phyloP scores from a whole-genome alignment of 2,797 vertebrate species.

The Typhlichthys eigenmanni region DNA sequence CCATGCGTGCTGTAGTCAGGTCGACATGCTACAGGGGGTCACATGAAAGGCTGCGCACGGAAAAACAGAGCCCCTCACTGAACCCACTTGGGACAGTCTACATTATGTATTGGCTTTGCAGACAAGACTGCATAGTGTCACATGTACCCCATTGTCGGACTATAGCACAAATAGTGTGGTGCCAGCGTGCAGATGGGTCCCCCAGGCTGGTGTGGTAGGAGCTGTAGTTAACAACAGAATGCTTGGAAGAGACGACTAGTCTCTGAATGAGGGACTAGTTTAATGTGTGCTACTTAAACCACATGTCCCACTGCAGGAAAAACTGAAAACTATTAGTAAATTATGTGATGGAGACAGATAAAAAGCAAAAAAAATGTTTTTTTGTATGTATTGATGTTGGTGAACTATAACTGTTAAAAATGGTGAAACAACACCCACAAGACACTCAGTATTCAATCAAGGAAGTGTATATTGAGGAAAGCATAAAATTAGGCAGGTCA shows the following conservation, averaged over 20 bases:
- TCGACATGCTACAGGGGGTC: background rate
- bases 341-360: slow-evolving; percentile 13
- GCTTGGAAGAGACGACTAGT: slow-evolving; percentile 17
- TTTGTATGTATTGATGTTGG: slow-evolving; percentile 20
- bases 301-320: background rate
- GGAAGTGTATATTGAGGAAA: background rate
- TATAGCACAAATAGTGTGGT: slow-evolving; percentile 3
- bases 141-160: slow-evolving; percentile 12
- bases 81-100: slow-evolving; percentile 10
- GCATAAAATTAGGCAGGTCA: background rate
- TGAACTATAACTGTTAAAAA: background rate
- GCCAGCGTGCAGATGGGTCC: slow-evolving; percentile 1
- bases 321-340: background rate
- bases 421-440: background rate
- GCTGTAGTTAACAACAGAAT: slow-evolving; percentile 31
- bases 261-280: background rate
- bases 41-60: background rate
- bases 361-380: slow-evolving; percentile 9
- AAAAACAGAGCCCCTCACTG: slow-evolving; percentile 1
- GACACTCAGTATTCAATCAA: no score
- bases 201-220: slow-evolving; percentile 3
- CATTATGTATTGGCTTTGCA: slow-evolving; percentile 15
- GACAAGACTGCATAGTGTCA: background rate
- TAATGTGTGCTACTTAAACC: slow-evolving; percentile 13
- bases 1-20: background rate